Evolutionary conservation across 2,113 vertebrate genomes (phyloP).

Genomic region (Takifugu bimaculatus): DNA sequence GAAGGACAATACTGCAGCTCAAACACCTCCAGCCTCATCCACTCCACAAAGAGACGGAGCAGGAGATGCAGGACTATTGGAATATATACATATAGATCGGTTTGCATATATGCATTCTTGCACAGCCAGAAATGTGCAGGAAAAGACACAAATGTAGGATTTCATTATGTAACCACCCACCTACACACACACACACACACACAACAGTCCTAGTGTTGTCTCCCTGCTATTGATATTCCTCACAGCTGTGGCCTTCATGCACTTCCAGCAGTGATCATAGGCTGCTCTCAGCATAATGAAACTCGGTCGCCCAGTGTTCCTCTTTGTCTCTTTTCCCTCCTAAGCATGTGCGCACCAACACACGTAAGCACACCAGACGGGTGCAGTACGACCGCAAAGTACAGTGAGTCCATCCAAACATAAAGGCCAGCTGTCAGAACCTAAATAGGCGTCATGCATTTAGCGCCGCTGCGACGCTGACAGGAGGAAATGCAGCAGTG

Average conservation of each 20-base stretch:
- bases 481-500: no score
- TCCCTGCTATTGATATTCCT: slow-evolving; percentile 58
- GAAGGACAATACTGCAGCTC: slow-evolving; percentile 6
- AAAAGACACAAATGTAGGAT: slow-evolving; percentile 19
- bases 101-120: slow-evolving; percentile 6
- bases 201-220: slow-evolving; percentile 45
- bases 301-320: slow-evolving; percentile 31
- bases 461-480: no score
- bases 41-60: not conserved
- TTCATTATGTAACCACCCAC: slow-evolving; percentile 20
- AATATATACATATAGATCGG: slow-evolving; percentile 26
- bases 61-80: not conserved
- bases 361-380: not conserved
- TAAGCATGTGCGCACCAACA: not conserved
- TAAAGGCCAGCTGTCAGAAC: slow-evolving; percentile 8
- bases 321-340: slow-evolving; percentile 15
- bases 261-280: slow-evolving; percentile 54
- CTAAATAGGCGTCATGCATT: no score
- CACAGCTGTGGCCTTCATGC: slow-evolving; percentile 52
- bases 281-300: slow-evolving; percentile 59
- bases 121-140: slow-evolving; percentile 1
- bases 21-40: slow-evolving; percentile 6
- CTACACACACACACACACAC: not conserved
- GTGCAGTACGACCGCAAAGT: no score
- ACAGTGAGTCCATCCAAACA: slow-evolving; percentile 5